Evolutionary conservation across 2,888 invertebrate genomes (phyloP).

Genomic region (Cephus runcator): DNA sequence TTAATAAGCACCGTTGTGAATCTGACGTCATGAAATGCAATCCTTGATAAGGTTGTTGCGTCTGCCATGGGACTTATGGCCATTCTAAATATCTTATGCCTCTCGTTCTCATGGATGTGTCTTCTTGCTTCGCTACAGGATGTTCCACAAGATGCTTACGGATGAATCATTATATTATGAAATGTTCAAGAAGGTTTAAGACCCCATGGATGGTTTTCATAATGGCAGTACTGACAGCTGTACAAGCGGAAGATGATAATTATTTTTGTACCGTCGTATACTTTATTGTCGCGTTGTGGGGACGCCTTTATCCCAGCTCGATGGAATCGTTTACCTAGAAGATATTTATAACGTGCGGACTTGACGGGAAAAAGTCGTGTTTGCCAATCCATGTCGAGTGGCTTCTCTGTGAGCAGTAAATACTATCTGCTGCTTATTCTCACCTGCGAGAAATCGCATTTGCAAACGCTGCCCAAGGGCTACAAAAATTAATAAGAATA

Average conservation of each 20-base stretch:
- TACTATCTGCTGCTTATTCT: neutral
- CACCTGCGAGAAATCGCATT: neutral
- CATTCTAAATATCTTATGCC: neutral
- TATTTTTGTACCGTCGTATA: neutral
- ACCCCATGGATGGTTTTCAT: neutral
- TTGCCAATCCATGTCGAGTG: neutral
- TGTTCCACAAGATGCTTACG: neutral
- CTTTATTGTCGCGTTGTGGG: neutral
- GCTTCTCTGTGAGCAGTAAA: neutral
- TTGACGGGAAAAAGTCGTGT: neutral
- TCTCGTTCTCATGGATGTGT: neutral
- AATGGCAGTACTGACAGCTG: neutral
- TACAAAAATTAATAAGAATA: neutral
- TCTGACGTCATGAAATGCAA: neutral
- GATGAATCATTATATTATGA: neutral
- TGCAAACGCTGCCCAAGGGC: neutral
- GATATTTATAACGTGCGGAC: neutral
- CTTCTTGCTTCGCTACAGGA: neutral
- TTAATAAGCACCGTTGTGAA: neutral
- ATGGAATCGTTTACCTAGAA: neutral
- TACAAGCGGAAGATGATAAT: neutral
- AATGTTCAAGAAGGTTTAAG: neutral
- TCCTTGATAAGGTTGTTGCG: neutral
- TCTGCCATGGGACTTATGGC: neutral
- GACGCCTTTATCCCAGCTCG: neutral